These are phyloP conservation scores for Enhydra lutris DNA, from an alignment of 2,113 vertebrate species.

Conservation along the genomic window DNA sequence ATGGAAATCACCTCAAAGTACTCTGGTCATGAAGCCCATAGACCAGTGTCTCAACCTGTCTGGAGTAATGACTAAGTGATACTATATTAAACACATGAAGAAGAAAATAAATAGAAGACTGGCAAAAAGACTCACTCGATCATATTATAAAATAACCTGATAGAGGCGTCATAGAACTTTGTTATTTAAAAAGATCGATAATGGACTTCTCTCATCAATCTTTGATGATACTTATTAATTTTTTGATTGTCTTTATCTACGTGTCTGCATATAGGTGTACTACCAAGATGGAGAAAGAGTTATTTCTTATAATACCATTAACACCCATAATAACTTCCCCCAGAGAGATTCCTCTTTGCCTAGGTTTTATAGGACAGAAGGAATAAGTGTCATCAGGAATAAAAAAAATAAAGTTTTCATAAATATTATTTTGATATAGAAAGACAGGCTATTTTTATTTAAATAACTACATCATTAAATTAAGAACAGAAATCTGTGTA, in stretches of 20 bases:
- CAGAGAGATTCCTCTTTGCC: not conserved
- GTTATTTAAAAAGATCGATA: not conserved
- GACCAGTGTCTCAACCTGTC: not conserved
- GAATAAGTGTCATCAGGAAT: not conserved
- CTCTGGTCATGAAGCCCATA: not conserved
- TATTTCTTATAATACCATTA: not conserved
- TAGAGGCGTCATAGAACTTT: not conserved
- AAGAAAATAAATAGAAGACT: not conserved
- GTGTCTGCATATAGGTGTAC: not conserved
- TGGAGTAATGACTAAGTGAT: not conserved
- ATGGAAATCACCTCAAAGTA: not conserved
- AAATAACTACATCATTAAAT: not conserved
- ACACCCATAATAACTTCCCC: not conserved
- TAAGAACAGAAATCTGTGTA: conserved; percentile 13
- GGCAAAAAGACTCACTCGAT: not conserved
- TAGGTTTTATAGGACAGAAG: conserved; percentile 12
- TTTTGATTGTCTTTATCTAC: not conserved
- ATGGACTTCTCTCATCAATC: not conserved
- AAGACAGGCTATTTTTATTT: not conserved
- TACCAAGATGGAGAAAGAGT: not conserved
- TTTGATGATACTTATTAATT: not conserved
- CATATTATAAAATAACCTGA: not conserved
- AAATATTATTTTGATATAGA: conserved; percentile 9
- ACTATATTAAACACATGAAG: not conserved
- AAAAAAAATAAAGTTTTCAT: conserved; percentile 4